Base-by-base conservation (phyloP, 2,888 invertebrate species). In the Oscheius sp. region DNA sequence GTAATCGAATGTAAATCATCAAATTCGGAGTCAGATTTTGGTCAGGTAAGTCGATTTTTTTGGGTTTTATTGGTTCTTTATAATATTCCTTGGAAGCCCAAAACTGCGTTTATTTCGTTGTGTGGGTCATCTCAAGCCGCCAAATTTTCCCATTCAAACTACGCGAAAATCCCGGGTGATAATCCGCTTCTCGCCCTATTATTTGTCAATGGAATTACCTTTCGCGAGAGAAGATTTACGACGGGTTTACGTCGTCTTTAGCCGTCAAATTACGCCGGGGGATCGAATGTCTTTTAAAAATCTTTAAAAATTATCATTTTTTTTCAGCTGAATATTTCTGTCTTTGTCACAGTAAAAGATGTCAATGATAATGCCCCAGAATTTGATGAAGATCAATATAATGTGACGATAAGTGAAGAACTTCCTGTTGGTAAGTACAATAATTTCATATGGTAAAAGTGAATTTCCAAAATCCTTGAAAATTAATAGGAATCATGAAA, bases 301-400 rank as follows among this genome's bases (percentile, higher is more conserved):
- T 13, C 49, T 5, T 3, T 6, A 35, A 5, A 49, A 49, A 49
- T 18, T 5, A 3, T 49, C 16, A 1, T 27, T 43, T 1, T 55
- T 58, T 79, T 82, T 63, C 78, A 86, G 86, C 59, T 87, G 72
- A 87, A 87, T 74, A 87, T 87, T 71, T 79, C 81, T 25, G 81
- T 85, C 16, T 83, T 87, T 71, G 83, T 87, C 55, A 83, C 83
- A n/a, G 82, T 87, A 52, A 84, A 84, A 71, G 87, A 87, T 73
- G 84, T 87, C 55, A 87, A 87, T 63, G 87, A 87, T 75, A 88
- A 88, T 74, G 80, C 87, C 23, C 87, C 87, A 9, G 78, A 77
- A 43, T 87, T 87, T 72, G 82, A 83, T 72, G 75, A 83, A 49
- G 64, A 81, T 9, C 81, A 79, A 58, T 87, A 87, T 71, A 70